Conservation (phyloP, 2,797 vertebrate genomes). For the Hoplostethus mediterraneus region DNA sequence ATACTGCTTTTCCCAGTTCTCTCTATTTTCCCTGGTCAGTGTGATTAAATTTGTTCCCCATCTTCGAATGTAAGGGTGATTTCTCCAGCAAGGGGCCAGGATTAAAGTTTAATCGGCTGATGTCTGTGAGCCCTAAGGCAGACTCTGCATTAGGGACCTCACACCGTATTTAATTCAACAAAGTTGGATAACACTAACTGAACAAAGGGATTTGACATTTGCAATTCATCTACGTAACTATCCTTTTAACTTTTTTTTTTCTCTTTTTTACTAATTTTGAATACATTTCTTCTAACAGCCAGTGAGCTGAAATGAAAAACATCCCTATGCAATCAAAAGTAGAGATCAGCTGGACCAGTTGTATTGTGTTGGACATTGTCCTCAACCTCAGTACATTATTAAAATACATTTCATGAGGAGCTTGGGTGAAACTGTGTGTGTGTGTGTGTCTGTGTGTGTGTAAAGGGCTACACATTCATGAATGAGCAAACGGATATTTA, state of each 20-base stretch:
- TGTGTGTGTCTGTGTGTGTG: too few species aligned
- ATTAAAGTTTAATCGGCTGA: conserved; percentile 31
- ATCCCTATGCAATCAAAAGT: too few species aligned
- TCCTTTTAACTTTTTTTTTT: not conserved
- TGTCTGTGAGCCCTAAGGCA: conserved; percentile 22
- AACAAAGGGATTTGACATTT: conserved; percentile 26
- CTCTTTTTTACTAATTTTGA: too few species aligned
- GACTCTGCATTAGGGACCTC: conserved; percentile 13
- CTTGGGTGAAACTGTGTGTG: too few species aligned
- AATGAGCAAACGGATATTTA: too few species aligned
- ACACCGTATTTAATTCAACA: not conserved
- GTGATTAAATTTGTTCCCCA: conserved; percentile 13
- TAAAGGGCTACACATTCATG: too few species aligned
- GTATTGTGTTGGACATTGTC: too few species aligned
- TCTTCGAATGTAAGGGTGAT: conserved; percentile 29
- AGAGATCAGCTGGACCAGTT: too few species aligned
- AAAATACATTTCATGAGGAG: too few species aligned
- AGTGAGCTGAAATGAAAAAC: too few species aligned
- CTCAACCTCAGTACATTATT: too few species aligned
- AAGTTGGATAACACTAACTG: conserved; percentile 19
- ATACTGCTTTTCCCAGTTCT: not conserved
- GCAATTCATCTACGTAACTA: conserved; percentile 39
- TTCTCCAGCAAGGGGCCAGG: conserved; percentile 18
- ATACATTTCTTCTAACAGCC: too few species aligned
- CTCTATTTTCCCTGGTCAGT: not conserved